Evolutionary conservation across 2,113 vertebrate species (phyloP).

Genomic region (Campylomormyrus numenius): DNA sequence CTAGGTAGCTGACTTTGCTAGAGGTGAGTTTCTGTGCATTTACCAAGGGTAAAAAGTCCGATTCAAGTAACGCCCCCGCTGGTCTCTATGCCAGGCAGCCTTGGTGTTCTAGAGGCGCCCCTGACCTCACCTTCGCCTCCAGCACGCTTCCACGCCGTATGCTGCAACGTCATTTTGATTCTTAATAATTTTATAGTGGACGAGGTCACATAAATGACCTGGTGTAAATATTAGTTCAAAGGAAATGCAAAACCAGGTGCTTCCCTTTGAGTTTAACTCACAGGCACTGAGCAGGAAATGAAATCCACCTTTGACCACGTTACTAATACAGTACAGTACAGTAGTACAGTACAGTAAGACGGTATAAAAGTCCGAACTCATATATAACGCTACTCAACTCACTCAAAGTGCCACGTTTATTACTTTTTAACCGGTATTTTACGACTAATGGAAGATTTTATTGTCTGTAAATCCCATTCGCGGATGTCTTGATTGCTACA

Average conservation of each 20-base stretch:
- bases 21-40: neutral
- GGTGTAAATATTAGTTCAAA: no score
- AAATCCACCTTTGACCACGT: neutral
- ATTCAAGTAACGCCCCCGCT: neutral
- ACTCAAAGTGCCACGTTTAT: neutral
- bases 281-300: neutral
- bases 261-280: neutral
- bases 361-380: neutral
- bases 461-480: neutral
- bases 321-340: neutral
- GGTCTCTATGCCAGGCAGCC: no score
- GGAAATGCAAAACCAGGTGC: no score
- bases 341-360: neutral
- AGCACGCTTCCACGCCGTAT: neutral
- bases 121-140: neutral
- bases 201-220: no score
- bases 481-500: neutral
- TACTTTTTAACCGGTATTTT: neutral
- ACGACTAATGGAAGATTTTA: neutral
- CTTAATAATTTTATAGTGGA: no score
- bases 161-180: no score
- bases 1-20: neutral
- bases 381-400: neutral
- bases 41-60: neutral
- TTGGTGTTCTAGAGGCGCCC: neutral